These are phyloP conservation scores for Tachyglossus aculeatus DNA, from an alignment of 2,797 vertebrate genomes.

Conservation along the genomic window DNA sequence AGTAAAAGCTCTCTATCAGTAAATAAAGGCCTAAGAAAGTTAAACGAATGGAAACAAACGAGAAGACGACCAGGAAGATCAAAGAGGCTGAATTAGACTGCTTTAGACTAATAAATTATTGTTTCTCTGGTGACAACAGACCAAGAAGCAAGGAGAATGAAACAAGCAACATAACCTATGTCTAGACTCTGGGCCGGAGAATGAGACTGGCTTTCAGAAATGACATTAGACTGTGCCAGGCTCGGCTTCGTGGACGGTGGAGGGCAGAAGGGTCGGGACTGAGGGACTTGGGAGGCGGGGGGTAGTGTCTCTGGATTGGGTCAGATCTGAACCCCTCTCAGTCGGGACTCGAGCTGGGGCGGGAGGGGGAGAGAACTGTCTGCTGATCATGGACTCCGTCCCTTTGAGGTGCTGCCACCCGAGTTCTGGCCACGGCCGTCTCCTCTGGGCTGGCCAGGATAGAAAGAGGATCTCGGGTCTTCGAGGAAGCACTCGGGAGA, in stretches of 20 bases:
- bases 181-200: conserved; percentile 55
- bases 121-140: conserved; percentile 61
- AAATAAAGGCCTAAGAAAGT: conserved; percentile 57
- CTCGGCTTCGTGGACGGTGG: too few species aligned
- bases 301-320: background rate
- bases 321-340: background rate
- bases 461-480: background rate
- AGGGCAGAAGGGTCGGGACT: too few species aligned
- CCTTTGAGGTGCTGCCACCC: background rate
- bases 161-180: conserved; percentile 42
- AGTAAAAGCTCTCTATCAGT: conserved; percentile 29
- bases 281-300: background rate
- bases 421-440: background rate
- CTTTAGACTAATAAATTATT: conserved; percentile 75
- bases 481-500: background rate
- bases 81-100: conserved; percentile 67
- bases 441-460: too few species aligned
- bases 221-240: background rate
- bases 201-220: background rate
- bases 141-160: conserved; percentile 59
- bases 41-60: conserved; percentile 59
- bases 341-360: background rate
- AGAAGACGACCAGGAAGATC: conserved; percentile 60
- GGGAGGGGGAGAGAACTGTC: fast-evolving
- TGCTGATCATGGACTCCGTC: too few species aligned